phyloP scores from a whole-genome alignment of 2,797 vertebrate species.

The Myotis vivesi region DNA sequence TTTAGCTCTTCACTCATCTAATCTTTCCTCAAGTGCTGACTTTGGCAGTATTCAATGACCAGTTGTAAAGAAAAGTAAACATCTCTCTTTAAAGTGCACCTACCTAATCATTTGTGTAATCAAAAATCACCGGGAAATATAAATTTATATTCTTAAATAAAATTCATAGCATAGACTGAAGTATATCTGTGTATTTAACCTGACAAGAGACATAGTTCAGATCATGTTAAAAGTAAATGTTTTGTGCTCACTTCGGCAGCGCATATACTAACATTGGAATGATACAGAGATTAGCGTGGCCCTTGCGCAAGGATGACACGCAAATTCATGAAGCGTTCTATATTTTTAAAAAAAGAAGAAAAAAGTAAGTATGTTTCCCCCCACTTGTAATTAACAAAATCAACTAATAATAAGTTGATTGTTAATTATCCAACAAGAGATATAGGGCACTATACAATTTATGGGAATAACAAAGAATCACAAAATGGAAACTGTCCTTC shows the following conservation, averaged over 20 bases:
- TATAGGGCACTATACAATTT: neutral
- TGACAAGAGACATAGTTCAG: conserved; percentile 34
- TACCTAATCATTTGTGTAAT: conserved; percentile 12
- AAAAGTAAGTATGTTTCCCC: neutral
- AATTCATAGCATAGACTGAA: conserved; percentile 1
- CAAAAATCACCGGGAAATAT: neutral
- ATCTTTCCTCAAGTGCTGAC: neutral
- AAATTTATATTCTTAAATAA: conserved; percentile 19
- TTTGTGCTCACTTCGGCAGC: too few relatives aligned
- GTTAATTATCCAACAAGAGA: neutral
- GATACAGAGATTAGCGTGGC: too few relatives aligned
- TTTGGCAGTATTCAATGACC: conserved; percentile 37
- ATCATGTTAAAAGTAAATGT: conserved; percentile 8
- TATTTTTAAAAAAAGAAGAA: too few relatives aligned
- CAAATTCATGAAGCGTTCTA: too few relatives aligned
- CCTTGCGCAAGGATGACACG: too few relatives aligned
- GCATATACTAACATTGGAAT: too few relatives aligned
- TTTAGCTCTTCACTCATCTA: neutral
- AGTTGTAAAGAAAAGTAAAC: conserved; percentile 70
- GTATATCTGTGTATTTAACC: conserved; percentile 22
- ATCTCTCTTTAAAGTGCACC: neutral
- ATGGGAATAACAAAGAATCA: conserved; percentile 9
- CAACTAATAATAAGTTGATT: conserved; percentile 20
- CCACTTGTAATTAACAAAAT: conserved; percentile 14
- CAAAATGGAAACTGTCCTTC: neutral